Base-by-base conservation (phyloP, 2,113 vertebrate species). In the Alligator sinensis region DNA sequence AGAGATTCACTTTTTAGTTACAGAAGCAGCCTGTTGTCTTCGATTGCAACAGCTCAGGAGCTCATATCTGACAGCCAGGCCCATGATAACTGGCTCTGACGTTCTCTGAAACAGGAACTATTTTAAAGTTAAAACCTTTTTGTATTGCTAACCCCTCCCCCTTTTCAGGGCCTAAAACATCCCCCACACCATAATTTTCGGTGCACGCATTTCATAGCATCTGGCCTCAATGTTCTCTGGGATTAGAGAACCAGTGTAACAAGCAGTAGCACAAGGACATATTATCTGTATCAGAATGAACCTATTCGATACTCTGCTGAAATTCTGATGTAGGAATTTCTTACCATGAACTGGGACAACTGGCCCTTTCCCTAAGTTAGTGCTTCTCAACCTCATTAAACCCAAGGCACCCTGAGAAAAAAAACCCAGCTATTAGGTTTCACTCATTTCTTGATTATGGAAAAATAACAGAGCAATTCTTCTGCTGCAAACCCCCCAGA, bases 281-380 rank as follows among this genome's bases (percentile, higher is more conserved):
- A 77, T 0, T 0, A 93, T 22, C 22, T 63, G 12, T 12, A 4
- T 11, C 28, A 59, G 30, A 82, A 82, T 17, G 68, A 0, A 2
- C 19, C n/a, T 38, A 34, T 84, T 84, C 55, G 34, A 3, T n/a
- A 62, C 22, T 64, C 38, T n/a, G 38, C 58, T 79, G 30, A 10
- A 64, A 55, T 86, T 74, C 25, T 58, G 10, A 63, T 63, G 19
- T 6, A 0, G 0, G 28, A 13, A 1, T 58, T 7, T 75, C 22
- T 92, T 87, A 63, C 75, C 75, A 68, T 18, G 76, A 74, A 81
- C 2, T 4, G 10, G 24, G 61, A 58, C 0, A 2, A 11, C 3
- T 38, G 28, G 85, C 87, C 61, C 14, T 14, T 47, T 47, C 47
- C 47, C 47, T 47, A 47, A 47, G 47, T 47, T 47, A 47, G 21